Evolutionary conservation across 2,888 invertebrate genomes (phyloP).

Genomic region (Taphrorychus bicolor): DNA sequence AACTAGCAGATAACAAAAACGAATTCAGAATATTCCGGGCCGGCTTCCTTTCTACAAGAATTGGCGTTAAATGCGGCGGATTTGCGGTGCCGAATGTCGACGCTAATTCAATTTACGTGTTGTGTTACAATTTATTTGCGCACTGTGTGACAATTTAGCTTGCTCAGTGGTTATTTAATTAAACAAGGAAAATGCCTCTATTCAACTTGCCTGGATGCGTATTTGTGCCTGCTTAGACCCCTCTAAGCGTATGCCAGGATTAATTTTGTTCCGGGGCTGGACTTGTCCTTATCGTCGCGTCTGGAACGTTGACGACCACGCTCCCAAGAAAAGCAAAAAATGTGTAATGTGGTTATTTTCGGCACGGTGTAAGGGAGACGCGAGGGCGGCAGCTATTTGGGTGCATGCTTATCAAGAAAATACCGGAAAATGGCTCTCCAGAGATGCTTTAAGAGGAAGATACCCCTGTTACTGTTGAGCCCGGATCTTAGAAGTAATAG

Average conservation of each 20-base stretch:
- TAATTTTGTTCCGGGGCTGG: too few relatives aligned
- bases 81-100: constrained; percentile 5
- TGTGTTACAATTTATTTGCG: constrained; percentile 1
- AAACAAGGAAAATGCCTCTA: not conserved
- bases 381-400: not conserved
- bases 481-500: constrained; percentile 1
- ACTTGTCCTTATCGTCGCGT: too few relatives aligned
- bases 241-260: not conserved
- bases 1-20: constrained; percentile 37
- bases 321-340: too few relatives aligned
- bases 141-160: not conserved
- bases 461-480: not conserved
- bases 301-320: too few relatives aligned
- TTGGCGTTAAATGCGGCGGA: constrained; percentile 12
- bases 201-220: not conserved
- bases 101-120: not conserved
- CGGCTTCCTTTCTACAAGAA: constrained; percentile 12
- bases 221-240: not conserved
- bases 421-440: not conserved
- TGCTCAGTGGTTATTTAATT: not conserved
- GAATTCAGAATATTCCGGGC: constrained; percentile 20
- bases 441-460: not conserved
- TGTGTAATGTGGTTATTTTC: too few relatives aligned
- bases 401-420: constrained; percentile 12
- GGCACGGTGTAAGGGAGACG: not conserved